These are phyloP conservation scores for Luidia sarsii DNA, from an alignment of 53 echinoderm and acorn worm species.

Conservation along the genomic window DNA sequence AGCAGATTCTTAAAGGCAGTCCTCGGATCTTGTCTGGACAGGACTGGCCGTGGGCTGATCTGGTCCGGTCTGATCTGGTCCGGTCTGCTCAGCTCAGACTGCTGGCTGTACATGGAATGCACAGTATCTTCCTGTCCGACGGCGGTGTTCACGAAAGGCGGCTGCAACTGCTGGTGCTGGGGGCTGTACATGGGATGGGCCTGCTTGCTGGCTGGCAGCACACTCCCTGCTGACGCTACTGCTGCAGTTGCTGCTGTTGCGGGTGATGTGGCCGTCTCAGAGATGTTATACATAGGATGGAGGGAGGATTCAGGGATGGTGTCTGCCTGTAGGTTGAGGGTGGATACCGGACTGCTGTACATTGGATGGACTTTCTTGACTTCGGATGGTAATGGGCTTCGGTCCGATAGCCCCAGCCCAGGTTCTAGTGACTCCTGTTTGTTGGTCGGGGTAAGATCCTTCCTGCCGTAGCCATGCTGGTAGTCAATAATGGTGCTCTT, in stretches of 20 bases:
- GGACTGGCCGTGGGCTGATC: constrained; percentile 2
- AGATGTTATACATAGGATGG: constrained; percentile 40
- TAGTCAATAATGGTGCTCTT: constrained; percentile 16
- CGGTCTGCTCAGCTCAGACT: not conserved
- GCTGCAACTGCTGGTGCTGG: not conserved
- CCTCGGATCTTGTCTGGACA: not conserved
- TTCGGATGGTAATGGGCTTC: not conserved
- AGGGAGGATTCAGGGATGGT: constrained; percentile 7
- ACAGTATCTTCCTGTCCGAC: constrained; percentile 10
- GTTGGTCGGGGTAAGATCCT: not conserved
- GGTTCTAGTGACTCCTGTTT: not conserved
- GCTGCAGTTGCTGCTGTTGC: not conserved
- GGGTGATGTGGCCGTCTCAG: not conserved
- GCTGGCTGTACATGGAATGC: constrained; percentile 50
- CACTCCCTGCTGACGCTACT: not conserved
- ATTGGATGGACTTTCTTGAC: constrained; percentile 33
- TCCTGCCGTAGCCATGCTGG: not conserved
- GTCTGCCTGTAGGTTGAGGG: constrained; percentile 4
- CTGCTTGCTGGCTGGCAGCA: not conserved
- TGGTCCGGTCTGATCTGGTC: too few species aligned
- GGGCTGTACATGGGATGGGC: constrained; percentile 25
- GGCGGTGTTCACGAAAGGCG: not conserved
- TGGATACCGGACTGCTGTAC: constrained; percentile 28
- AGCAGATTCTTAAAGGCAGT: not conserved
- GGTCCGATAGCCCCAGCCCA: too few species aligned